Evolutionary conservation across 2,113 vertebrate species (phyloP).

Genomic region (Mobula birostris): DNA sequence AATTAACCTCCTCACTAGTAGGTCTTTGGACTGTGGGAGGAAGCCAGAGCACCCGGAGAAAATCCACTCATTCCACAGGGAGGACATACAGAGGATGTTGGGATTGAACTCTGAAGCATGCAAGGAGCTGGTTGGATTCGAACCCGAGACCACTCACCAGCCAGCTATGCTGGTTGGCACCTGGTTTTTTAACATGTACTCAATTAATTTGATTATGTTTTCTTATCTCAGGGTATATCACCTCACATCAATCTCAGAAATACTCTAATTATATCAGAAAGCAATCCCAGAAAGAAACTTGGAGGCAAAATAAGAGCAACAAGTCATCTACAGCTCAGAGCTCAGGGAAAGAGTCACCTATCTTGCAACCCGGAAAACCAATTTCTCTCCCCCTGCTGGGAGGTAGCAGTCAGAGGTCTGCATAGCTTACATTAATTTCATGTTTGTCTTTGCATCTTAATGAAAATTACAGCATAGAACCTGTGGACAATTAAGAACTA

Average conservation of each 20-base stretch:
- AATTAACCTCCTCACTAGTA: no score
- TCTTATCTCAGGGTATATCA: constrained; percentile 7
- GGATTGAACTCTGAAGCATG: no score
- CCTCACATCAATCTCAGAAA: constrained; percentile 15
- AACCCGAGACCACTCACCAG: no score
- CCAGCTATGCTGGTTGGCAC: no score
- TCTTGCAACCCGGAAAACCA: background rate
- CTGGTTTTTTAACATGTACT: background rate
- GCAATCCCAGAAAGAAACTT: background rate
- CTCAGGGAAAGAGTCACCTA: background rate
- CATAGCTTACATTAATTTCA: background rate
- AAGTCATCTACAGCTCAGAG: background rate
- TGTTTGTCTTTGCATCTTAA: background rate
- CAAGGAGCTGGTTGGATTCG: no score
- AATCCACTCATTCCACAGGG: no score
- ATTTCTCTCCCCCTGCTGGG: constrained; percentile 38
- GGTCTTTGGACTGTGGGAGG: no score
- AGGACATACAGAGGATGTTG: no score
- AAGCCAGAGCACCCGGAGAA: no score
- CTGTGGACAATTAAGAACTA: constrained; percentile 33
- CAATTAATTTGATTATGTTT: background rate
- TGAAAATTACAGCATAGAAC: constrained; percentile 29
- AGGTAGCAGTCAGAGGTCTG: constrained; percentile 38
- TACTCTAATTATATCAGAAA: constrained; percentile 14
- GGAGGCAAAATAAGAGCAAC: background rate